Conservation (phyloP, 1,140 invertebrate genomes). For the Drosophila kikkawai region DNA sequence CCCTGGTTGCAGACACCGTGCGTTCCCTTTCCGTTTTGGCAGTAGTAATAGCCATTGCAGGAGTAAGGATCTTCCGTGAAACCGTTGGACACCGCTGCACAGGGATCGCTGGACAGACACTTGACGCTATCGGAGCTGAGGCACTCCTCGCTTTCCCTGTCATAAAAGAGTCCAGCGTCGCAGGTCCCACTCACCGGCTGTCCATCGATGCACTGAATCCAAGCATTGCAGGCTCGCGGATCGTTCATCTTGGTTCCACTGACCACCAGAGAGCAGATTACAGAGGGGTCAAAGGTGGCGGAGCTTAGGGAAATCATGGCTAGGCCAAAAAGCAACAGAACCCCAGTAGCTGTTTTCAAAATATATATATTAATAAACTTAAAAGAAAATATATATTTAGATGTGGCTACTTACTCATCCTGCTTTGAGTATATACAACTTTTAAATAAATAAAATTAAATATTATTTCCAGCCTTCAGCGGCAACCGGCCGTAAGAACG, state of each 20-base stretch:
- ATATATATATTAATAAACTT: not conserved
- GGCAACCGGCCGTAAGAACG: not conserved
- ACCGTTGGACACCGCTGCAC: constrained; percentile 53
- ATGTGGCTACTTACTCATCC: constrained; percentile 39
- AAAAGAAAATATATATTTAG: not conserved
- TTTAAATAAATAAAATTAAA: not conserved
- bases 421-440: not conserved
- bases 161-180: constrained; percentile 54
- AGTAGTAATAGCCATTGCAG: constrained; percentile 78
- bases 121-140: constrained; percentile 41
- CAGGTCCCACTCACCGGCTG: constrained; percentile 56
- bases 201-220: constrained; percentile 67
- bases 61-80: constrained; percentile 74
- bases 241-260: constrained; percentile 72
- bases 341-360: constrained; percentile 2
- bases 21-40: constrained; percentile 50
- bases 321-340: constrained; percentile 4
- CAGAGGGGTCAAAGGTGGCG: constrained; percentile 58
- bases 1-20: constrained; percentile 58
- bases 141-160: constrained; percentile 58
- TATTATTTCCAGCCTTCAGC: not conserved
- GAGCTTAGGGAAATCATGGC: not conserved
- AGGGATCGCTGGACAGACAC: constrained; percentile 75
- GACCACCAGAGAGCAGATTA: constrained; percentile 56
- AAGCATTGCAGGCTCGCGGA: constrained; percentile 66